Evolutionary conservation across 2,797 vertebrate species (phyloP).

Genomic region (Orestias chungarensis): DNA sequence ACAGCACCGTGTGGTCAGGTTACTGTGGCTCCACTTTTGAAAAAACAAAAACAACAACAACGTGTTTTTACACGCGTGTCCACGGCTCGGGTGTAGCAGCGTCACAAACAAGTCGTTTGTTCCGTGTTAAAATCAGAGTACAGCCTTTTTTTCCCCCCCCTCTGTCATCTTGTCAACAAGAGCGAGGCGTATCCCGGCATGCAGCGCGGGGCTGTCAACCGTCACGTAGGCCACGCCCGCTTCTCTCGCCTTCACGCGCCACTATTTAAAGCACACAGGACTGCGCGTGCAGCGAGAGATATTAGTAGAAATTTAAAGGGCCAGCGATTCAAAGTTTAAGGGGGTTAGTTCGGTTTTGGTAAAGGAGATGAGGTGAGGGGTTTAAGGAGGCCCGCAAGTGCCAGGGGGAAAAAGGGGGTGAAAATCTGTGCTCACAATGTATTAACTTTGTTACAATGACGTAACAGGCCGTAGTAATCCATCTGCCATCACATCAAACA

Average conservation of each 20-base stretch:
- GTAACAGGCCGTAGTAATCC: too few species aligned
- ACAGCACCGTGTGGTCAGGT: neutral
- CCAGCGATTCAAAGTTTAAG: neutral
- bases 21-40: neutral
- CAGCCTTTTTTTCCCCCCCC: neutral
- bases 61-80: too few species aligned
- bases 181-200: slow-evolving; percentile 61
- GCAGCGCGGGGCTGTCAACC: slow-evolving; percentile 57
- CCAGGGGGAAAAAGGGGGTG: too few species aligned
- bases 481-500: too few species aligned
- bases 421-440: too few species aligned
- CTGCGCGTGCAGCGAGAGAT: too few species aligned
- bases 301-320: neutral
- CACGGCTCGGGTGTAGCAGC: fast-evolving
- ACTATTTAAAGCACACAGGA: neutral
- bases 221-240: neutral
- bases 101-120: neutral
- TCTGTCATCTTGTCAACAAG: slow-evolving; percentile 69
- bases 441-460: too few species aligned
- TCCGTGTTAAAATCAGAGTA: slow-evolving; percentile 13
- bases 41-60: fast-evolving
- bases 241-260: neutral
- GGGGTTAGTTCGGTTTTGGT: neutral
- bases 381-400: too few species aligned
- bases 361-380: too few species aligned